Evolutionary conservation across 2,797 vertebrate genomes (phyloP).

Genomic region (Myotis daubentonii): DNA sequence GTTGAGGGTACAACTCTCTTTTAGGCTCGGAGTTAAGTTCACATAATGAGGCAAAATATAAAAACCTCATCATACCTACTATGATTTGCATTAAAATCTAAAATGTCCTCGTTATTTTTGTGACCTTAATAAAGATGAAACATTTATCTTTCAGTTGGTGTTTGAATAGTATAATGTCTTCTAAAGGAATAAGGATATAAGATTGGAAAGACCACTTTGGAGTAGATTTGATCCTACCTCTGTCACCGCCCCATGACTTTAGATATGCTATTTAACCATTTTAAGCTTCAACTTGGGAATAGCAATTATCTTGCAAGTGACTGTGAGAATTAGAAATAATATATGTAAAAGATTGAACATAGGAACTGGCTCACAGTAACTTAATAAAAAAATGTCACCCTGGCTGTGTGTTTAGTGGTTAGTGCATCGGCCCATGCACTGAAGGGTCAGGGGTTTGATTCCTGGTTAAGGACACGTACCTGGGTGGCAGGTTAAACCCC

Average conservation of each 20-base stretch:
- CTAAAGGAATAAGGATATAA: constrained; percentile 35
- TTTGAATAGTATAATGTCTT: constrained; percentile 33
- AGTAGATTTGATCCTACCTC: background rate
- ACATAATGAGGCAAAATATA: constrained; percentile 38
- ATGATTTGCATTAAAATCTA: constrained; percentile 44
- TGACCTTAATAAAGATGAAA: constrained; percentile 1
- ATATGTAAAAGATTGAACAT: background rate
- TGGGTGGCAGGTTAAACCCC: background rate
- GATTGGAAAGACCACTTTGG: background rate
- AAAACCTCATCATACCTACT: background rate
- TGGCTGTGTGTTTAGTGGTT: background rate
- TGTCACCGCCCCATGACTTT: constrained; percentile 20
- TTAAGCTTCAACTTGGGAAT: constrained; percentile 25
- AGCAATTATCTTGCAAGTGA: constrained; percentile 44
- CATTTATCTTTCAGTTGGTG: constrained; percentile 7
- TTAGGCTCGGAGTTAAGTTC: background rate
- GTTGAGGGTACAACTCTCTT: background rate
- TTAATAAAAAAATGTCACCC: constrained; percentile 22
- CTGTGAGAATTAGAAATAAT: constrained; percentile 42
- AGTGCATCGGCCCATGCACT: background rate
- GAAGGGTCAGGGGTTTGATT: background rate
- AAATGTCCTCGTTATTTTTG: constrained; percentile 26
- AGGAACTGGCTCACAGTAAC: background rate
- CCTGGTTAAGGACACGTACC: background rate
- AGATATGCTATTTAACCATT: constrained; percentile 36